Conservation (phyloP, 2,113 vertebrate species). For the Anguilla japonica region DNA sequence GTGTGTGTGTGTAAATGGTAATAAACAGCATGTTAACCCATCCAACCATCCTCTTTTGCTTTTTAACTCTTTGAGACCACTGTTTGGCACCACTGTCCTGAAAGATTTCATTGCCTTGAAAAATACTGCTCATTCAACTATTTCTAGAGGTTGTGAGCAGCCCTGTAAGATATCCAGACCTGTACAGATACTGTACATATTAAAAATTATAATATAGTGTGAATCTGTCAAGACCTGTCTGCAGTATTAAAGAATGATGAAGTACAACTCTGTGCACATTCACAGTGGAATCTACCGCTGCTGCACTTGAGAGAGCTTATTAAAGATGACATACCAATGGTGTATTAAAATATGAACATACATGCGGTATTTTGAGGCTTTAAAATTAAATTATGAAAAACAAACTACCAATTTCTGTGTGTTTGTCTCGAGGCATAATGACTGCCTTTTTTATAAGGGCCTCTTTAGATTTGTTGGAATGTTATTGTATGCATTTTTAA, state of each 20-base stretch:
- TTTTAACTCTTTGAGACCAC: not conserved
- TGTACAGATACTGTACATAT: too few species aligned
- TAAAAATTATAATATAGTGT: not conserved
- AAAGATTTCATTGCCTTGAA: too few species aligned
- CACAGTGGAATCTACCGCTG: too few species aligned
- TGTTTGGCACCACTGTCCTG: too few species aligned
- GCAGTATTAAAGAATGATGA: not conserved
- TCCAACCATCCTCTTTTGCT: not conserved
- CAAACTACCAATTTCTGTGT: too few species aligned
- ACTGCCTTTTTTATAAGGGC: too few species aligned
- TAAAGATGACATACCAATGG: not conserved
- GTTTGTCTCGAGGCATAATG: too few species aligned
- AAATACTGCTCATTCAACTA: not conserved
- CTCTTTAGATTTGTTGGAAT: too few species aligned
- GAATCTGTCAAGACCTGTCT: not conserved
- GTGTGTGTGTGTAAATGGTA: not conserved
- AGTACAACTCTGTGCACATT: not conserved
- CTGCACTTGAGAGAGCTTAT: too few species aligned
- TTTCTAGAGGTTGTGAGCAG: not conserved
- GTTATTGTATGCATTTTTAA: too few species aligned
- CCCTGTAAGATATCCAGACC: not conserved
- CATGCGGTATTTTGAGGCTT: not conserved
- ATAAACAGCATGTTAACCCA: not conserved
- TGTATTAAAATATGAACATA: not conserved
- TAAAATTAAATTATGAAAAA: too few species aligned